These are phyloP conservation scores for Hesperophylax magnus DNA, from an alignment of 1,140 invertebrate species.

Conservation along the genomic window DNA sequence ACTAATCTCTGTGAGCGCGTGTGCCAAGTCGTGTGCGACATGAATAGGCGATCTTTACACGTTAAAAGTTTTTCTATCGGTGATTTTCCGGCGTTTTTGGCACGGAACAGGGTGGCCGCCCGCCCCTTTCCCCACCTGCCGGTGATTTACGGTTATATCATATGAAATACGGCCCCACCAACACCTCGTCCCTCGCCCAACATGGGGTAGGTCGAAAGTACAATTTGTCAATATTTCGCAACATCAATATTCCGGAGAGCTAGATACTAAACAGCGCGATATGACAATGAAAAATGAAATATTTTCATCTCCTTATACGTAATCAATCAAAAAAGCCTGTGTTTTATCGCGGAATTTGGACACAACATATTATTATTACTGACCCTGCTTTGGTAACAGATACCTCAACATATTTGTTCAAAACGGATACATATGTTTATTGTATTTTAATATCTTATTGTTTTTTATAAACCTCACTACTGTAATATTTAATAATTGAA, in stretches of 20 bases:
- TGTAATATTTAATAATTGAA: no score
- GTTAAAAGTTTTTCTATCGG: conserved; percentile 20
- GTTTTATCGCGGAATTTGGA: no score
- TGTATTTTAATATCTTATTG: no score
- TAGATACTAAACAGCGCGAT: conserved; percentile 2
- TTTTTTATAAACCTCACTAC: no score
- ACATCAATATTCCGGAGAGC: conserved; percentile 1
- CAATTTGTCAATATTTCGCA: conserved; percentile 25
- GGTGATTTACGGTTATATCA: conserved; percentile 28
- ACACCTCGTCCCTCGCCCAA: background rate
- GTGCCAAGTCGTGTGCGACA: conserved; percentile 12
- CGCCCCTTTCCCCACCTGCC: background rate
- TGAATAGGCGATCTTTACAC: conserved; percentile 15
- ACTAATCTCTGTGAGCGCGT: background rate
- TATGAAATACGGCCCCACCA: background rate
- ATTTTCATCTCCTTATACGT: background rate
- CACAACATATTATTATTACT: no score
- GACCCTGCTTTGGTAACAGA: no score
- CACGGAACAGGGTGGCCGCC: background rate
- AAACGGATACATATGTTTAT: no score
- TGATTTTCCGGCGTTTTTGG: conserved; percentile 33
- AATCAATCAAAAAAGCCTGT: no score
- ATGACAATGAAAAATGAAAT: background rate
- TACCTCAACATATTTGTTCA: no score
- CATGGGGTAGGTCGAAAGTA: conserved; percentile 8